Conservation (phyloP, 2,888 invertebrate species). For the Sylvicola cinctus region DNA sequence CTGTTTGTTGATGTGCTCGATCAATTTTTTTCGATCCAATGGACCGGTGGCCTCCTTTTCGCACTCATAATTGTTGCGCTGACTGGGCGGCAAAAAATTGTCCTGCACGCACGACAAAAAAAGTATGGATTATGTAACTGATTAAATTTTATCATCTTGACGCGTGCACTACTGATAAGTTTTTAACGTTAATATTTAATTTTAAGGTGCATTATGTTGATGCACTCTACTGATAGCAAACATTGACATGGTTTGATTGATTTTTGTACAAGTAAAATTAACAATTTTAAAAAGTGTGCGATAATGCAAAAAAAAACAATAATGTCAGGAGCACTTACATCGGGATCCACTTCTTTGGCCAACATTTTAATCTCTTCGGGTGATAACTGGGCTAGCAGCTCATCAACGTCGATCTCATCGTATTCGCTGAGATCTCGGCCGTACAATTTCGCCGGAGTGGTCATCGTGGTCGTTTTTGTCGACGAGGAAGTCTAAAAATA, state of each 20-base stretch:
- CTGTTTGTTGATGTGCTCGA: slow-evolving; percentile 93
- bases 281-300: too few relatives aligned
- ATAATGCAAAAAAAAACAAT: too few relatives aligned
- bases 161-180: neutral
- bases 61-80: slow-evolving; percentile 91
- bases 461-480: slow-evolving; percentile 70
- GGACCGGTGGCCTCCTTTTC: slow-evolving; percentile 91
- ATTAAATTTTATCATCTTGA: slow-evolving; percentile 1
- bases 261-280: slow-evolving; percentile 4
- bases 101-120: slow-evolving; percentile 43
- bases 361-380: slow-evolving; percentile 92
- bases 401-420: slow-evolving; percentile 92
- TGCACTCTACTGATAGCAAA: too few relatives aligned
- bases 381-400: slow-evolving; percentile 76
- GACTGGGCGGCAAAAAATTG: slow-evolving; percentile 85
- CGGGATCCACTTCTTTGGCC: slow-evolving; percentile 98
- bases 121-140: neutral
- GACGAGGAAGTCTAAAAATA: slow-evolving; percentile 69
- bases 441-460: slow-evolving; percentile 74
- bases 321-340: slow-evolving; percentile 49
- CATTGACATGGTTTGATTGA: too few relatives aligned
- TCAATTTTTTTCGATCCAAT: slow-evolving; percentile 80
- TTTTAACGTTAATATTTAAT: slow-evolving; percentile 1
- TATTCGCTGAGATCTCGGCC: slow-evolving; percentile 78
- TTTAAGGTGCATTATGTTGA: too few relatives aligned